Base-by-base conservation (phyloP, 2,113 vertebrate genomes). In the Pagrus major region DNA sequence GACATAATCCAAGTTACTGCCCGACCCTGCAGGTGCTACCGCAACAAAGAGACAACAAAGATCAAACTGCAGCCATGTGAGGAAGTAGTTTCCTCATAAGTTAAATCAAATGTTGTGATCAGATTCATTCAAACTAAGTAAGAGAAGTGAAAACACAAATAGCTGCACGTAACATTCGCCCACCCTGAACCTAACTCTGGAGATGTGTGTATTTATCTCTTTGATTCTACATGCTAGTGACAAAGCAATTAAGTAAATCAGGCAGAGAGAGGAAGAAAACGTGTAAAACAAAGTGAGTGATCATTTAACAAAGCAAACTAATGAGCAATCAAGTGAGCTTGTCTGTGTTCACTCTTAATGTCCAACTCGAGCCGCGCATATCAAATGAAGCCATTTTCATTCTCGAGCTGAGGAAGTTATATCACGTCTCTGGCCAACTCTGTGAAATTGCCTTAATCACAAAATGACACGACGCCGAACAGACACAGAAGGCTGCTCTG, bases 231-330 rank as follows among this genome's bases (percentile, higher is more conserved):
- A 37, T 35, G 58, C 20, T 18, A 31, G 39, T 41, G 35, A 56
- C 12, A 61, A 70, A 64, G 44, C 31, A 63, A 86, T 81, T 58
- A 81, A 76, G 29, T 37, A n/a, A 76, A 61, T 65, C 68, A 59
- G 52, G 51, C 44, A 39, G 56, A 0, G 3, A 70, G n/a, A 47
- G 42, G 42, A 41, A 64, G 27, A 78, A 49, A 60, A 78, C 31
- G n/a, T 46, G 47, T 55, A 60, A 72, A 84, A 89, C 51, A 78
- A 31, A 60, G 25, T 37, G 52, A 85, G 47, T 37, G 51, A 86
- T 85, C 42, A 75, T 52, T 73, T 54, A 70, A 86, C 82, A 80
- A 87, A 80, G 49, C 1, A n/a, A 69, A 72, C 75, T 75, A 87
- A 86, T 84, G 49, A 88, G 69, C 64, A 75, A 77, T 85, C 76